These are phyloP conservation scores for Cyclina sinensis DNA, from an alignment of 1,140 invertebrate genomes.

Conservation along the genomic window DNA sequence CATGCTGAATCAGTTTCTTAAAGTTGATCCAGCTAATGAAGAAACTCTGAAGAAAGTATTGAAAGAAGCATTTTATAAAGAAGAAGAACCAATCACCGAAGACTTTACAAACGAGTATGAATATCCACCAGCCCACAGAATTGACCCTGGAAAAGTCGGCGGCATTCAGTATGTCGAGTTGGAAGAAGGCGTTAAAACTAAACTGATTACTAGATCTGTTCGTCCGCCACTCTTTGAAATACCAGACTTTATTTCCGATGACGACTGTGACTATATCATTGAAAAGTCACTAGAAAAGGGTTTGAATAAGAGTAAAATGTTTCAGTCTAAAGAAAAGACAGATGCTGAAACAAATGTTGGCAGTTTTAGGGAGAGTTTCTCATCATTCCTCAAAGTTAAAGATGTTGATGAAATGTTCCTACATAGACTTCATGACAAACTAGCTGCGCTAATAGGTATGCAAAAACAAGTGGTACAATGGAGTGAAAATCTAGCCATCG, in stretches of 20 bases:
- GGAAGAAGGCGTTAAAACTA: neutral
- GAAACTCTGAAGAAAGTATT: neutral
- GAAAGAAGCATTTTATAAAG: neutral
- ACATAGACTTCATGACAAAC: constrained; percentile 19
- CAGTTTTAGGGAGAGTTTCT: neutral
- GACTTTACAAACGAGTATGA: constrained; percentile 15
- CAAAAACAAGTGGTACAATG: constrained; percentile 43
- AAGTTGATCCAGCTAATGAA: neutral
- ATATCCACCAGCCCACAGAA: constrained; percentile 34
- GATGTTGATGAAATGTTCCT: constrained; percentile 35
- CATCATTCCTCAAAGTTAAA: neutral
- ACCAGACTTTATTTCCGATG: constrained; percentile 36
- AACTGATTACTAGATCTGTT: constrained; percentile 10
- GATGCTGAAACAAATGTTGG: neutral
- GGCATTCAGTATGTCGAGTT: neutral
- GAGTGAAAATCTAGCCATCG: constrained; percentile 42
- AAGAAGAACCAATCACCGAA: constrained; percentile 4
- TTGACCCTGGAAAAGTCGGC: constrained; percentile 1
- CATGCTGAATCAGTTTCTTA: neutral
- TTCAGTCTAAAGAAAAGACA: neutral
- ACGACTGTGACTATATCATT: constrained; percentile 59
- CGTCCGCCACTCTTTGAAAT: constrained; percentile 60
- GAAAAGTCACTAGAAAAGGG: constrained; percentile 35
- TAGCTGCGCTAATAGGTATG: constrained; percentile 10
- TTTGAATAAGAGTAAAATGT: neutral